Base-by-base conservation (phyloP, 2,797 vertebrate species). In the Fistularia commersonii region DNA sequence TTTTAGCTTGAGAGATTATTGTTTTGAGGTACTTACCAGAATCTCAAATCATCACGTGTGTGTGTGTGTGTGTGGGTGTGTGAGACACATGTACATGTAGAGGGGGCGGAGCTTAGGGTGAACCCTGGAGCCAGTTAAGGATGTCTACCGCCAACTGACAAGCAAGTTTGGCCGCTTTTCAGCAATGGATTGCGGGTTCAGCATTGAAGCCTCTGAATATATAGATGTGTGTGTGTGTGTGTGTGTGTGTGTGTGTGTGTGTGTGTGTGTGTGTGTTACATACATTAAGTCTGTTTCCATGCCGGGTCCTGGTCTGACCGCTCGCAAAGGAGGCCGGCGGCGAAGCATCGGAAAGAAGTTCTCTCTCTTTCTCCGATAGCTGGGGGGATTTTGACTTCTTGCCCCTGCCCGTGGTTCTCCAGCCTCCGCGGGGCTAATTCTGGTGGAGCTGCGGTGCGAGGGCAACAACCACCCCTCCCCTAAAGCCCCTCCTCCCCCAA, bases 341-440 rank as follows among this genome's bases (percentile, higher is more conserved):
- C 23, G 4, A 23, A 23, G 23, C 23, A 23, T 23, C 2, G 23
- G 2, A 23, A 50, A 66, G 56, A 69, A 60, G 62, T 45, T 49
- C 53, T 49, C 48, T 46, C 51, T 55, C 38, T 46, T 35, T 32
- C 32, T 44, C 40, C 50, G 37, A 32, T 11, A 67, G 45, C 83
- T 85, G 80, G 76, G 71, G 51, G 72, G 85, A 82, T 82, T 69
- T 86, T 90, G 89, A 91, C 90, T 87, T 87, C 71, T 90, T 45
- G 11, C 86, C 85, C 87, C 88, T 83, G 56, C 66, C 69, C 82
- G 78, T 73, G 66, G 79, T 78, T 78, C 81, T 55, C 71, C 83
- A 51, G 53, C 87, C 83, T 88, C 66, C 69, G 50, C 81, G 80
- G 84, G 23, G 23, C 23, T 23, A 23, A 74, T 90, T 91, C 88